phyloP scores from a whole-genome alignment of 2,113 vertebrate species.

The Atherinomorus stipes region DNA sequence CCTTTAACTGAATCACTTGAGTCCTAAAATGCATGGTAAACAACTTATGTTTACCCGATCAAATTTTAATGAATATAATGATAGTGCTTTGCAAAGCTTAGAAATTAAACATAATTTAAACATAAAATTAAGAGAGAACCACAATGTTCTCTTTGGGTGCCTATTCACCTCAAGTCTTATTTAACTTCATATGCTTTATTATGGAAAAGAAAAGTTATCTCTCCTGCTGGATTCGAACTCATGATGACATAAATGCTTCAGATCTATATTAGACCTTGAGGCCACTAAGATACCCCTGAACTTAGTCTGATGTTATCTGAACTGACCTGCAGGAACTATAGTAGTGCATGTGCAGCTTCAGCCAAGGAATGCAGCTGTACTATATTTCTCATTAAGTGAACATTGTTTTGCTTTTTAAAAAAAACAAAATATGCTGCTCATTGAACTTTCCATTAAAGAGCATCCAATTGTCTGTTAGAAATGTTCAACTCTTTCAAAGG shows the following conservation, averaged over 20 bases:
- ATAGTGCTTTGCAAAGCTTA: constrained; percentile 16
- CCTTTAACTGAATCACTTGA: too few relatives aligned
- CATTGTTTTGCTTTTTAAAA: too few relatives aligned
- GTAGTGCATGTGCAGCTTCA: not conserved
- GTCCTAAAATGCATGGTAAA: constrained; percentile 13
- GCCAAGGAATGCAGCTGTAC: too few relatives aligned
- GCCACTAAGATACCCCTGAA: constrained; percentile 17
- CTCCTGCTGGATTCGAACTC: not conserved
- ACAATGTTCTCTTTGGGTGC: constrained; percentile 14
- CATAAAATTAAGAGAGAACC: constrained; percentile 12
- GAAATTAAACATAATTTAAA: constrained; percentile 31
- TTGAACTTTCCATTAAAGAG: not conserved
- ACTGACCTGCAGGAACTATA: constrained; percentile 9
- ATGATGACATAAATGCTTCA: constrained; percentile 18
- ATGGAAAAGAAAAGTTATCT: not conserved
- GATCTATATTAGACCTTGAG: constrained; percentile 8
- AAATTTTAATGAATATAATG: constrained; percentile 51
- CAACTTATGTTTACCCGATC: constrained; percentile 35
- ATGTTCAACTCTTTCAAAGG: too few relatives aligned
- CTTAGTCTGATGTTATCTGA: constrained; percentile 23
- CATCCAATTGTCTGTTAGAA: too few relatives aligned
- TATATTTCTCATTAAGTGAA: too few relatives aligned
- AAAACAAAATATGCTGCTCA: not conserved
- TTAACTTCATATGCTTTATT: not conserved
- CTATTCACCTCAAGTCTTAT: not conserved